Evolutionary conservation across 2,113 vertebrate genomes (phyloP).

Genomic region (Oreotrochilus melanogaster): DNA sequence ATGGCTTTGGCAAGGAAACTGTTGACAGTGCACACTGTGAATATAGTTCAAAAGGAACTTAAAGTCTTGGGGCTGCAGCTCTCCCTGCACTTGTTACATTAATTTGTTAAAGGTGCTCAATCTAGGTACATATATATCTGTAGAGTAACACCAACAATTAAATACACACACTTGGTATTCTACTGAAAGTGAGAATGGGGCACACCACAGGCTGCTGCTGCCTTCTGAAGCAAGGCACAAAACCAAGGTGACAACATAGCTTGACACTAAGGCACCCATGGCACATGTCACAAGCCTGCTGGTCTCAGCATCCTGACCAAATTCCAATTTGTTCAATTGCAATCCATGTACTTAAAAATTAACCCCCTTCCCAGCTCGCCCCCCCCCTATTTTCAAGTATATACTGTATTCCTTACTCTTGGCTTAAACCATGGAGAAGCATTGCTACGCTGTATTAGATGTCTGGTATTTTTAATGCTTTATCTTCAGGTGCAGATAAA

Average conservation of each 20-base stretch:
- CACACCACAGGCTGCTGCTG: background rate
- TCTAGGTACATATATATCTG: background rate
- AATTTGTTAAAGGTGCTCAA: background rate
- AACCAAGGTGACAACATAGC: background rate
- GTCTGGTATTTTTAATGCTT: background rate
- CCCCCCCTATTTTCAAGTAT: background rate
- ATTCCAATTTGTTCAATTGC: background rate
- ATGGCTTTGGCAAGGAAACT: constrained; percentile 39
- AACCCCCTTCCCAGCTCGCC: background rate
- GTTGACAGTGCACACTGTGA: background rate
- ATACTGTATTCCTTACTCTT: background rate
- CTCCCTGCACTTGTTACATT: background rate
- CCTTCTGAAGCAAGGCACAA: background rate
- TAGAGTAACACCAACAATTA: background rate
- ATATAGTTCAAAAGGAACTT: constrained; percentile 29
- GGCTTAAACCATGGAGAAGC: background rate
- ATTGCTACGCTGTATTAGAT: background rate
- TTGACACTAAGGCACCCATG: background rate
- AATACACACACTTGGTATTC: background rate
- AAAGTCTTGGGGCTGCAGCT: background rate
- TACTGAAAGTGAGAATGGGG: background rate
- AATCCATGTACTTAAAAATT: background rate
- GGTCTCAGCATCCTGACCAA: background rate
- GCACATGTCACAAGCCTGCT: background rate
- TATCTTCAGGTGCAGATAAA: background rate